Evolutionary conservation across 2,113 vertebrate species (phyloP), one percentile per base, ranked within the genome.

Genomic region (Mormyrus lacerda): DNA sequence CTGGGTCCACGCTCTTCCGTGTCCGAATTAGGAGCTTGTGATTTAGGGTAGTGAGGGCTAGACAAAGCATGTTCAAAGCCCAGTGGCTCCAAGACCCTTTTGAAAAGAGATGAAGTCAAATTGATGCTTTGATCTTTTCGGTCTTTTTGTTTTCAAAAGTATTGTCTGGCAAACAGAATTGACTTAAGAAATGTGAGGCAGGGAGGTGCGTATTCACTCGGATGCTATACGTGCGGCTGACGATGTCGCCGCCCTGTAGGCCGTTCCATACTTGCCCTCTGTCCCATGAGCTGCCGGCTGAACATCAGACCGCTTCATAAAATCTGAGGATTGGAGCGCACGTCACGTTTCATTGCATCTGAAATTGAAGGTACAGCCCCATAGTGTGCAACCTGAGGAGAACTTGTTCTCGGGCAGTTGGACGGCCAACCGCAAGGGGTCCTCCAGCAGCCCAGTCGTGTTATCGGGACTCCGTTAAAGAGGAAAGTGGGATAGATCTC

Each of bases 401-500:
- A 83, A 45, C 3, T 69, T 84, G 21, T 44, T 44, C 82, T 84
- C 82, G 15, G 82, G 39, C 39, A 84, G 61, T 65, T 65, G 11
- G 31, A 39, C 69, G 39, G 31, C 31, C 31, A 17, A 17, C 31
- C 27, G 4, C n/a, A 42, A 84, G 7, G 39, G 21, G 61, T 69
- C n/a, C 61, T 31, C 9, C 61, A 69, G 50, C 15, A 53, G 2
- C n/a, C 3, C 61, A 69, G 61, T 69, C 10, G 13, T n/a, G 3
- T 27, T 27, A 27, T 65, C 8, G 79, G 79, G 79, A 39, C 39
- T 24, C 19, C 31, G 7, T 83, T 47, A 48, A 1, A n/a, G 45
- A 47, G 17, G 47, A 88, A 88, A 88, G 65, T 88, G 58, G 88
- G 69, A 27, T 73, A 55, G 48, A 27, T 79, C 65, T 50, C 69